Percentiles rank a stretch among this genome's conserved stretches.
Evolutionary conservation across 2,797 vertebrate genomes (phyloP).

Genomic region (Champsocephalus gunnari): DNA sequence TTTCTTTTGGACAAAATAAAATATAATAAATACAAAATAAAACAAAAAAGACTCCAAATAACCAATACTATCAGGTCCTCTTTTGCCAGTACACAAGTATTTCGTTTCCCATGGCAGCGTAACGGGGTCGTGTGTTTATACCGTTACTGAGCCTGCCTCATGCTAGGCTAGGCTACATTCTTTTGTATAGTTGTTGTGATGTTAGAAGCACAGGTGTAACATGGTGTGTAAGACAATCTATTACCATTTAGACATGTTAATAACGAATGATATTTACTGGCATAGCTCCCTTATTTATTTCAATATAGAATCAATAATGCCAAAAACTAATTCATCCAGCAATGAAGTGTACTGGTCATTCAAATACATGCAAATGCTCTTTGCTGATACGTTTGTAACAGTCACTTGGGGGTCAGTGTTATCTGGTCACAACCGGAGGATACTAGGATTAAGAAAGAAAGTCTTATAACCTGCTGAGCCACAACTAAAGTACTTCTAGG

Average conservation of each 20-base stretch:
- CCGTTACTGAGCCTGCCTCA: neutral
- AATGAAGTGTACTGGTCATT: neutral
- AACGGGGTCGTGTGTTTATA: neutral
- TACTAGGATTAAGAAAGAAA: neutral
- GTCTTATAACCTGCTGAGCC: neutral
- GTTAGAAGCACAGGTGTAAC: neutral
- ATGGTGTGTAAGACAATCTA: neutral
- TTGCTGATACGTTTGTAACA: neutral
- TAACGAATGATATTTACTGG: neutral
- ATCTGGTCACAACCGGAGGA: too few relatives aligned
- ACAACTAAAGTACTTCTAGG: neutral
- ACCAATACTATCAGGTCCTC: neutral
- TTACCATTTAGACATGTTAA: conserved; percentile 4
- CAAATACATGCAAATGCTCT: neutral
- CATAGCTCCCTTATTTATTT: neutral
- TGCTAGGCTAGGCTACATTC: neutral
- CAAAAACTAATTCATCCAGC: neutral
- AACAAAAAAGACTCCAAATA: neutral
- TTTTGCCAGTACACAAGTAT: neutral
- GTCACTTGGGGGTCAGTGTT: too few relatives aligned
- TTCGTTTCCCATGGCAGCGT: neutral
- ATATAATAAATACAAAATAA: neutral
- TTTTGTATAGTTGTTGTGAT: neutral
- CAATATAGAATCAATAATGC: neutral
- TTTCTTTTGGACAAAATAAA: neutral